Evolutionary conservation across 2,888 invertebrate species (phyloP).

Genomic region (Metellina segmentata): DNA sequence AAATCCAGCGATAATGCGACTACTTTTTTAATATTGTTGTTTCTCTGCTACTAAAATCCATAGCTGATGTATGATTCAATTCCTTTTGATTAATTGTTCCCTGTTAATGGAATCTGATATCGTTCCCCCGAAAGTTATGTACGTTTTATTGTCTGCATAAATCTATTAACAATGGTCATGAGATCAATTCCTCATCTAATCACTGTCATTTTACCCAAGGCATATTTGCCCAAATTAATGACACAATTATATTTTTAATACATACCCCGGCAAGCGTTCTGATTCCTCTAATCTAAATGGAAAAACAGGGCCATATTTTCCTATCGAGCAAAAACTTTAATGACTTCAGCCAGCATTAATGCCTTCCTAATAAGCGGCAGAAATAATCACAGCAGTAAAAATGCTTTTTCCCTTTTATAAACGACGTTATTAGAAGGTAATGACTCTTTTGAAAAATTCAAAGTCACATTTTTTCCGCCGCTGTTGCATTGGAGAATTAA

Average conservation of each 20-base stretch:
- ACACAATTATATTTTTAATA: neutral
- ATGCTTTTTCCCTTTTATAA: neutral
- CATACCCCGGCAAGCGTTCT: neutral
- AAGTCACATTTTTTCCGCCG: neutral
- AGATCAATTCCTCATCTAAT: neutral
- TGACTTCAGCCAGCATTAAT: neutral
- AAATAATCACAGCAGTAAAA: neutral
- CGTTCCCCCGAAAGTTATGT: neutral
- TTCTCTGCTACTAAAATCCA: neutral
- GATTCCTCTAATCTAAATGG: neutral
- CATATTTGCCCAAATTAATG: neutral
- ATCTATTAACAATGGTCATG: neutral
- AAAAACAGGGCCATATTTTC: neutral
- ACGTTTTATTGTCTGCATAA: neutral
- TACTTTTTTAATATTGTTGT: neutral
- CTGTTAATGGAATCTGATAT: neutral
- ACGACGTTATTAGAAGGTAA: neutral
- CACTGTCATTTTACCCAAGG: neutral
- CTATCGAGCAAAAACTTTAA: conserved; percentile 1
- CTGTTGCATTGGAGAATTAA: conserved; percentile 3
- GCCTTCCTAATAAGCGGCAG: neutral
- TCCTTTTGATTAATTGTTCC: neutral
- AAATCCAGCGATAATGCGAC: neutral
- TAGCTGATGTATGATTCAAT: neutral
- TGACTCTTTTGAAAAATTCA: neutral